Percentiles rank a stretch among this genome's conserved stretches.
phyloP scores from a whole-genome alignment of 30 jellyfish, hydroid and myxozoan genomes.

The Aurelia sp. region DNA sequence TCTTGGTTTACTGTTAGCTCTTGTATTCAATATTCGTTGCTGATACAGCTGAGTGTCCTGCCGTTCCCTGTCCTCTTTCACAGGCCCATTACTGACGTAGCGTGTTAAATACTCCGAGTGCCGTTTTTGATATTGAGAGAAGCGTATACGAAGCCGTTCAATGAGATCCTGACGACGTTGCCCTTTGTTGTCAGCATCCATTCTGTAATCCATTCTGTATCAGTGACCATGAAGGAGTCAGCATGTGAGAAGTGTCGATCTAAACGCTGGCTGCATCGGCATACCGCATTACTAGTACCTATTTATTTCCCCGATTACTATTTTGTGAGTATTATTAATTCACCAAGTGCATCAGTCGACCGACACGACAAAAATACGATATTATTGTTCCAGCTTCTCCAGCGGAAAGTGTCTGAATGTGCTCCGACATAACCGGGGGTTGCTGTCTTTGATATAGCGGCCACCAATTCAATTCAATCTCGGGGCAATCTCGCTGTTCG shows the following conservation, averaged over 20 bases:
- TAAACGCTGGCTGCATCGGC: conserved; percentile 26
- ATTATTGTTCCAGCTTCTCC: conserved; percentile 75
- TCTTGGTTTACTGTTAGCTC: conserved; percentile 68
- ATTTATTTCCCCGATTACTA: conserved; percentile 41
- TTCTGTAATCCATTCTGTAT: no score
- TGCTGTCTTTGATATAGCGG: not conserved
- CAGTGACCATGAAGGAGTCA: conserved; percentile 69
- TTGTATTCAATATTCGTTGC: conserved; percentile 72
- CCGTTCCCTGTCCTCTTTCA: conserved; percentile 78
- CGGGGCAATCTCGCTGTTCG: not conserved
- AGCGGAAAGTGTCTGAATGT: conserved; percentile 75
- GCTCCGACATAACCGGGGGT: conserved; percentile 39
- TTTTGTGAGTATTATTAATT: conserved; percentile 43
- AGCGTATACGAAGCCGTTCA: conserved; percentile 89
- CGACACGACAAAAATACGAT: conserved; percentile 7
- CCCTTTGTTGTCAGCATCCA: conserved; percentile 88
- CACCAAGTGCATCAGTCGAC: conserved; percentile 68
- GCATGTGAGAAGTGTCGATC: conserved; percentile 8
- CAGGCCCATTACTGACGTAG: conserved; percentile 68
- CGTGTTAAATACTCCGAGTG: conserved; percentile 68
- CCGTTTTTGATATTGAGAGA: conserved; percentile 80
- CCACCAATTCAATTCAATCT: not conserved
- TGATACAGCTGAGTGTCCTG: conserved; percentile 83
- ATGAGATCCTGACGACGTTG: conserved; percentile 83
- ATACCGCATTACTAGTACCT: conserved; percentile 17